Base-by-base conservation (phyloP, 2,888 invertebrate species). In the Lithophane socia region DNA sequence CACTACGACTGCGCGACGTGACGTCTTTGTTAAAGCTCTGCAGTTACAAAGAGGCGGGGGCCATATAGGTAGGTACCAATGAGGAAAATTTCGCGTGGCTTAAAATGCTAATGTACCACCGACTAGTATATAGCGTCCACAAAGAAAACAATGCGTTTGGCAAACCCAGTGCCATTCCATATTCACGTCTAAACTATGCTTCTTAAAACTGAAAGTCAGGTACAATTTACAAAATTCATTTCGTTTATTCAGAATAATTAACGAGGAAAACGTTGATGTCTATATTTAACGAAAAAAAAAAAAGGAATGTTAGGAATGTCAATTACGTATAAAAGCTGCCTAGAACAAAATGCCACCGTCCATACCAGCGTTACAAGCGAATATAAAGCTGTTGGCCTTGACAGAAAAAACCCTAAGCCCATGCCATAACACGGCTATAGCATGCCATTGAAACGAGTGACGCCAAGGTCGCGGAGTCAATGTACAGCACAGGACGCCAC, bases 391-490 rank as follows among this genome's bases (percentile, higher is more conserved):
- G 93, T 88, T 91, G 92, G 90, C 95, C 95, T 95, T 95, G 94
- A 91, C 88, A 90, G 89, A 60, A 92, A 94, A 93, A 94, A 93
- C 91, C 89, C 90, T 85, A 92, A 91, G 90, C 89, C 88, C 91
- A 92, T 90, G 89, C 91, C 92, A 92, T 92, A 92, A 92, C 91
- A 92, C 89, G 90, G 89, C 89, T 91, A 88, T 91, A 91, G 92
- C 93, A 92, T 93, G 93, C 94, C 94, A 94, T 94, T 94, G 94
- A 94, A 92, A 91, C 92, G 92, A 89, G 92, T 91, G 92, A 91
- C 91, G 91, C 89, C 95, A 96, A 96, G 96, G 96, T 91, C 95
- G 93, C 78, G 83, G 91, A 93, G 96, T 95, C 96, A 96, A 96
- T 88, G 95, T 91, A 95, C 95, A 94, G 91, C 88, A 92, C 91